These are phyloP conservation scores for Oasisia sp. DNA, from an alignment of 2,888 invertebrate genomes.

Conservation along the genomic window DNA sequence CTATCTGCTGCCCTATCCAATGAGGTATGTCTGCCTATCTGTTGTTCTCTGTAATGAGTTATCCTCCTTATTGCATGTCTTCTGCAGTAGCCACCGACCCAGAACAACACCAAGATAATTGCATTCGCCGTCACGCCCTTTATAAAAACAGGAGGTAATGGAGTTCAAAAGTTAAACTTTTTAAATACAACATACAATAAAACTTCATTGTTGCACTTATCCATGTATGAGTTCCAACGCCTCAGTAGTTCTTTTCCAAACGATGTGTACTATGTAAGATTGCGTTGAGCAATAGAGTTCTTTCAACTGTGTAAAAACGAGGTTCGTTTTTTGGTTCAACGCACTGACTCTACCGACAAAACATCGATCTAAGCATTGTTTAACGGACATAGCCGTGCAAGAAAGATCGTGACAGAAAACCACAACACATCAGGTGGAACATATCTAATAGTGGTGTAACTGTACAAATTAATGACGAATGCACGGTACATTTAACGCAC, in stretches of 20 bases:
- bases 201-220: not conserved
- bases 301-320: not conserved
- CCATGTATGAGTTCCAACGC: not conserved
- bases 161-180: not conserved
- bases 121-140: not conserved
- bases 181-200: not conserved
- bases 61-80: too few relatives aligned
- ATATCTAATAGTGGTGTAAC: not conserved
- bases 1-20: too few relatives aligned
- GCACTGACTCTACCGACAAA: not conserved
- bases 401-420: not conserved
- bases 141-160: not conserved
- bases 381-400: not conserved
- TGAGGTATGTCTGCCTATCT: too few relatives aligned
- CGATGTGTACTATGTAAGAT: not conserved
- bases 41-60: too few relatives aligned
- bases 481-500: not conserved
- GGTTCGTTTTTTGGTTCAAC: not conserved
- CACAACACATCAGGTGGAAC: not conserved
- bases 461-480: not conserved
- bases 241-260: not conserved
- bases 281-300: not conserved
- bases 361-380: not conserved
- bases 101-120: not conserved
- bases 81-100: not conserved